Evolutionary conservation across 2,113 vertebrate species (phyloP), one percentile per base, ranked within the genome.

Genomic region (Cephalopholis sonnerati): DNA sequence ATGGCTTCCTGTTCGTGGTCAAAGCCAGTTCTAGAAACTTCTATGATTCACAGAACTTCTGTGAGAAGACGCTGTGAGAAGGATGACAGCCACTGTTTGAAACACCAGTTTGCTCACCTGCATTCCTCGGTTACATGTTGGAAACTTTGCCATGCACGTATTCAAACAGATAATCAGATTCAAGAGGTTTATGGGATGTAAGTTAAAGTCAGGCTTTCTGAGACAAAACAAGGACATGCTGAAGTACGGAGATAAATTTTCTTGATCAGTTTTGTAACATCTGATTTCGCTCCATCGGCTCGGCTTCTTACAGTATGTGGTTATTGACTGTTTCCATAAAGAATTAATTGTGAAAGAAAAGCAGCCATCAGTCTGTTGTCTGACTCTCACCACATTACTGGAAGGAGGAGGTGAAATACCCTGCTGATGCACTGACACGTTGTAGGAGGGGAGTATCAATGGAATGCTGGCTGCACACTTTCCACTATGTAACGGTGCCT

Each of bases 1-100:
- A 88, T 54, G 69, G 65, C 84, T 95, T 95, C 94, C 95, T 95
- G 94, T 93, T 87, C 13, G 86, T 78, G 90, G 91, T 77, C 77
- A 89, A 66, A 91, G 84, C 46, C 57, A 80, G 75, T 91, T 93
- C 93, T 92, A 94, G 88, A 90, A 87, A 92, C 94, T 83, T 79
- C 75, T 74, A 66, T 80, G 70, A 79, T 72, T 84, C 81, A 76
- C 84, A 46, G 62, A 67, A 36, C 7, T 36, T 36, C 32, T 36
- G 32, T 36, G 32, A 36, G 32, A 5, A 82, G 53, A 32, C 18
- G 57, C 3, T 2, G 15, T 29, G 46, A 83, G 85, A 67, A 65
- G 62, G 36, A 75, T 63, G 77, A 70, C 74, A 75, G 25, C 61
- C 48, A 17, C 12, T 2, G 39, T 61, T 32, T 62, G 0, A 69